A percentile compares a stretch with the other conserved stretches of the same genome.
Conservation (phyloP, 2,797 vertebrate species). For the Rhynchonycteris naso region DNA sequence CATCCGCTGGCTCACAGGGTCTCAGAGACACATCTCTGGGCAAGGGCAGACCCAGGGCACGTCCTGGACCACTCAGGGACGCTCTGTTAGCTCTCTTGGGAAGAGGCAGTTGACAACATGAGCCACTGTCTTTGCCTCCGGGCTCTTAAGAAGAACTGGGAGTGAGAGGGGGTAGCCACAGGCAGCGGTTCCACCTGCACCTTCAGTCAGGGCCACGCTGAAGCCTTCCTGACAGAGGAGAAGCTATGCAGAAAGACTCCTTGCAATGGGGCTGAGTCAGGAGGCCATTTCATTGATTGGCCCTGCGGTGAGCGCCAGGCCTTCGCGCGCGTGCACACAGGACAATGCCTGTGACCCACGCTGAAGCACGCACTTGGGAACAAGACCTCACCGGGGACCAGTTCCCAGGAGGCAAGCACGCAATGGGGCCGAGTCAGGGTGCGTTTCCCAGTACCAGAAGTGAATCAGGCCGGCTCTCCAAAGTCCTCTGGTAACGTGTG, state of each 20-base stretch:
- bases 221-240: background rate
- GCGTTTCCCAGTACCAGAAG: constrained; percentile 28
- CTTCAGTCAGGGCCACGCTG: background rate
- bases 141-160: background rate
- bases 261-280: background rate
- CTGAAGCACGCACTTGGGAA: background rate
- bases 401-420: background rate
- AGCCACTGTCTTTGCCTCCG: background rate
- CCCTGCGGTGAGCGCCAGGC: background rate
- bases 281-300: constrained; percentile 5
- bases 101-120: background rate
- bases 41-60: background rate
- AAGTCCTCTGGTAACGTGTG: background rate
- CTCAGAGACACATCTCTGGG: background rate
- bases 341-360: background rate
- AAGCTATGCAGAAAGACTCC: constrained; percentile 10
- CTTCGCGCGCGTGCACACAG: background rate
- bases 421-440: background rate
- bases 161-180: background rate
- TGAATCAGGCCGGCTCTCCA: constrained; percentile 30
- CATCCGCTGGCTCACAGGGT: background rate
- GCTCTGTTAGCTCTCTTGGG: background rate
- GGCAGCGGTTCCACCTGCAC: background rate
- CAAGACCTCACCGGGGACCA: background rate
- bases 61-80: background rate